phyloP scores from a whole-genome alignment of 2,797 vertebrate species.

The Dipus sagitta region DNA sequence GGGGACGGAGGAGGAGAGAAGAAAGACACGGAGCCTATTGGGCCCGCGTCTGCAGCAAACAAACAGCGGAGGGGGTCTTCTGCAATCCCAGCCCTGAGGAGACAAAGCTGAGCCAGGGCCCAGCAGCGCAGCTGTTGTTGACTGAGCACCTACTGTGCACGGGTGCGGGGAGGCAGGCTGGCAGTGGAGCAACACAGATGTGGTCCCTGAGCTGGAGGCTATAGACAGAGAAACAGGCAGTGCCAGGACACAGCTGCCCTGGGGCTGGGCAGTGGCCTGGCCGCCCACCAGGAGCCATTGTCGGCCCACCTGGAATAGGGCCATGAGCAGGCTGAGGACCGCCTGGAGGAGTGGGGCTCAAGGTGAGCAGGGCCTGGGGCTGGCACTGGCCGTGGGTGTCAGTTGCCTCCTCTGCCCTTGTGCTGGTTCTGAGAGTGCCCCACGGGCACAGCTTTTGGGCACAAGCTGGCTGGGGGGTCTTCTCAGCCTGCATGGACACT shows the following conservation, averaged over 20 bases:
- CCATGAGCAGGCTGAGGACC: background rate
- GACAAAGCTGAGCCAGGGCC: background rate
- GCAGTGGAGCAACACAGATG: background rate
- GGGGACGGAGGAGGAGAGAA: constrained; percentile 58
- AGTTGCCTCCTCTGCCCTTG: background rate
- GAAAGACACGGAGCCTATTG: background rate
- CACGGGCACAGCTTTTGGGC: background rate
- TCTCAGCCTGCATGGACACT: background rate
- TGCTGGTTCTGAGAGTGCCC: background rate
- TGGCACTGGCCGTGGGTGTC: background rate
- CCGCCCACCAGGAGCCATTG: background rate
- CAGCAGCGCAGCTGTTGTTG: background rate
- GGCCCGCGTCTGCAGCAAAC: constrained; percentile 25
- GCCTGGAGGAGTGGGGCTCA: background rate
- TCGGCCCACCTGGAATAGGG: too few species aligned
- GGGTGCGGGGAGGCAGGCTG: background rate
- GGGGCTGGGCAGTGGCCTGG: background rate
- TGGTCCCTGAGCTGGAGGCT: background rate
- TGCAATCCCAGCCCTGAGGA: background rate
- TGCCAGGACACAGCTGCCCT: background rate
- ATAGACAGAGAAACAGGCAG: too few species aligned
- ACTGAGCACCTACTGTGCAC: constrained; percentile 28
- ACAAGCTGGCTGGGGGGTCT: background rate
- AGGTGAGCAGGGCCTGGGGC: background rate
- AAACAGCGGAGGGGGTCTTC: constrained; percentile 43